Evolutionary conservation across 2,113 vertebrate species (phyloP).

Genomic region (Apus apus): DNA sequence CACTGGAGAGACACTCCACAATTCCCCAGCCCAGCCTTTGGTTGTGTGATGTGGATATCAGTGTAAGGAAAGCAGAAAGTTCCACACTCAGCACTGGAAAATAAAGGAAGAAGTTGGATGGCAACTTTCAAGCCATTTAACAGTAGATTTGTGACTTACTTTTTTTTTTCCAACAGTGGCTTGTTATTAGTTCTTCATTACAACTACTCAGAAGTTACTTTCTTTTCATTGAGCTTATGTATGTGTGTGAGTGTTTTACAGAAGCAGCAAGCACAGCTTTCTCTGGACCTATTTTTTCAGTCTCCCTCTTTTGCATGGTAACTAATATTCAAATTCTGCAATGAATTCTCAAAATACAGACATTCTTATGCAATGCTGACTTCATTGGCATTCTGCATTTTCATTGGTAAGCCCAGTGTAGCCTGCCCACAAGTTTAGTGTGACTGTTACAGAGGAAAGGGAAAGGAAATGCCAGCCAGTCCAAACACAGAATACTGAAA

Average conservation of each 20-base stretch:
- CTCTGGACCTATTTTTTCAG: background rate
- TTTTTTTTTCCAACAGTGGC: background rate
- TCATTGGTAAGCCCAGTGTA: constrained; percentile 68
- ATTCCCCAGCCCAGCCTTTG: background rate
- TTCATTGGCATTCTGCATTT: constrained; percentile 68
- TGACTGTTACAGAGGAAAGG: constrained; percentile 44
- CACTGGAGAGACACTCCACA: background rate
- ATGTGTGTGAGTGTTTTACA: background rate
- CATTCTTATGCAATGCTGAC: constrained; percentile 36
- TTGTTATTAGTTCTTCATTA: background rate
- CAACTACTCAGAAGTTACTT: background rate
- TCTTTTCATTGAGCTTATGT: background rate
- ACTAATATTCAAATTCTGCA: constrained; percentile 35
- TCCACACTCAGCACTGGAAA: background rate
- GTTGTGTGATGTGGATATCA: background rate
- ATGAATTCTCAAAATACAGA: constrained; percentile 37
- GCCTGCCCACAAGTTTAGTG: constrained; percentile 47
- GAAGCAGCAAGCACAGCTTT: background rate
- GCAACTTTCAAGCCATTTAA: background rate
- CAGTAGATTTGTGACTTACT: background rate
- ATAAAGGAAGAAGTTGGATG: background rate
- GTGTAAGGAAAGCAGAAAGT: background rate
- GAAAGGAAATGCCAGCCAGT: constrained; percentile 79
- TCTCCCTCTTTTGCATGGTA: background rate
- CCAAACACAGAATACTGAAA: constrained; percentile 82